A percentile compares a stretch with the other conserved stretches of the same genome.
Conservation (phyloP, 2,888 invertebrate species). For the Drosophila anomalipes region DNA sequence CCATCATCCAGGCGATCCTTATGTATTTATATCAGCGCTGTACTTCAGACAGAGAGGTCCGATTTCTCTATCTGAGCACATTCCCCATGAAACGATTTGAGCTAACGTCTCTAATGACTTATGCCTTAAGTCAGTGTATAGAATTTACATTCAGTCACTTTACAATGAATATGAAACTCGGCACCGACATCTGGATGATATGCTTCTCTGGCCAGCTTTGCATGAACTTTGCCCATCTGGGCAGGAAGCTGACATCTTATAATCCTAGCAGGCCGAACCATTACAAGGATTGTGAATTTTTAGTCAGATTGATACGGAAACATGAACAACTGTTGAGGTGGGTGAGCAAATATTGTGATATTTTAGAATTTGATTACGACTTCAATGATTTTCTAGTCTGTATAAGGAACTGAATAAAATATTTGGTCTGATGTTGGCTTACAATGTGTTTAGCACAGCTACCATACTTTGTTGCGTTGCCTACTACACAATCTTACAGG, state of each 20-base stretch:
- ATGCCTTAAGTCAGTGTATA: constrained; percentile 6
- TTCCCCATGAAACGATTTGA: constrained; percentile 33
- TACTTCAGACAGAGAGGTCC: not conserved
- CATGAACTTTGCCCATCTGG: constrained; percentile 43
- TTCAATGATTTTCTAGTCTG: constrained; percentile 23
- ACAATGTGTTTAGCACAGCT: constrained; percentile 47
- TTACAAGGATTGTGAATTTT: constrained; percentile 30
- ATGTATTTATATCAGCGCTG: constrained; percentile 26
- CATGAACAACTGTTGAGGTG: constrained; percentile 34
- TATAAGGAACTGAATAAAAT: constrained; percentile 45
- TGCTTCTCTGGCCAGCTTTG: constrained; percentile 33
- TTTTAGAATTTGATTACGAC: not conserved
- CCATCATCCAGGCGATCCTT: constrained; percentile 22
- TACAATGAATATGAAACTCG: constrained; percentile 28
- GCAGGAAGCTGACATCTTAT: constrained; percentile 13
- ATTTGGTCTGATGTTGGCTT: constrained; percentile 55
- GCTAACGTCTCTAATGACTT: constrained; percentile 3
- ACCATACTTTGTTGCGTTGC: constrained; percentile 44
- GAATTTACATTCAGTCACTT: constrained; percentile 24
- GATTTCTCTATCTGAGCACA: constrained; percentile 36
- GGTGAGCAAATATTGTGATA: constrained; percentile 7
- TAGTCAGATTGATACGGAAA: constrained; percentile 25
- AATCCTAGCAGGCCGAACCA: constrained; percentile 8
- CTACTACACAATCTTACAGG: constrained; percentile 48
- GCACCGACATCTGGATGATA: constrained; percentile 50